These are phyloP conservation scores for Serripes groenlandicus DNA, from an alignment of 2,888 invertebrate genomes.

Conservation along the genomic window DNA sequence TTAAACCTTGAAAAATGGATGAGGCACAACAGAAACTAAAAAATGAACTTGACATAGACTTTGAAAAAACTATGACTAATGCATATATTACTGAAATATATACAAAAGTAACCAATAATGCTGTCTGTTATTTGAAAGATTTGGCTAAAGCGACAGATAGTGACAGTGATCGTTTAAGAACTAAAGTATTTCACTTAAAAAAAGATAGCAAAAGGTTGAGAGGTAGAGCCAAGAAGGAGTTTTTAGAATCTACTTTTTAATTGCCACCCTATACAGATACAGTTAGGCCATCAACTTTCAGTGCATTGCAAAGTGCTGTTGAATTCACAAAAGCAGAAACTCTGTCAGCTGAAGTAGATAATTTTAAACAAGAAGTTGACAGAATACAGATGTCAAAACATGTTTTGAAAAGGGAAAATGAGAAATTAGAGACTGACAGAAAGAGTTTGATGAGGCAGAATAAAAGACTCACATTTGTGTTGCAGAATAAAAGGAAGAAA, in stretches of 20 bases:
- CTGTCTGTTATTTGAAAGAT: neutral
- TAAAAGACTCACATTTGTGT: neutral
- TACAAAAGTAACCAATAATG: neutral
- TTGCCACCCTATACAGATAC: neutral
- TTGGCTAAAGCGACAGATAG: neutral
- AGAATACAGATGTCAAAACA: neutral
- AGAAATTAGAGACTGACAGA: neutral
- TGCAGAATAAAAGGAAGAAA: constrained; percentile 2
- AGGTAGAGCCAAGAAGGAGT: neutral
- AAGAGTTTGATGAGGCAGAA: neutral
- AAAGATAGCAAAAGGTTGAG: neutral
- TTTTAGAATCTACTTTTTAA: neutral
- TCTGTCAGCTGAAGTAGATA: neutral
- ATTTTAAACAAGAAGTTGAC: neutral
- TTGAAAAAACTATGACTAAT: neutral
- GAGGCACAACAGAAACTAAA: neutral
- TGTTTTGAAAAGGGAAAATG: neutral
- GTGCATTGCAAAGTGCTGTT: neutral
- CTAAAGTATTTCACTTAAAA: neutral
- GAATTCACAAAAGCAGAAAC: neutral
- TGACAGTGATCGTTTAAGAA: neutral
- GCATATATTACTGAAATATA: constrained; percentile 1
- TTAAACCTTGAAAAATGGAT: neutral
- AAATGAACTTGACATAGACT: neutral
- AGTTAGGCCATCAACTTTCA: neutral